A percentile compares a stretch with the other conserved stretches of the same genome.
Conservation (phyloP, 2,888 invertebrate genomes). For the Macrosiphum euphorbiae region DNA sequence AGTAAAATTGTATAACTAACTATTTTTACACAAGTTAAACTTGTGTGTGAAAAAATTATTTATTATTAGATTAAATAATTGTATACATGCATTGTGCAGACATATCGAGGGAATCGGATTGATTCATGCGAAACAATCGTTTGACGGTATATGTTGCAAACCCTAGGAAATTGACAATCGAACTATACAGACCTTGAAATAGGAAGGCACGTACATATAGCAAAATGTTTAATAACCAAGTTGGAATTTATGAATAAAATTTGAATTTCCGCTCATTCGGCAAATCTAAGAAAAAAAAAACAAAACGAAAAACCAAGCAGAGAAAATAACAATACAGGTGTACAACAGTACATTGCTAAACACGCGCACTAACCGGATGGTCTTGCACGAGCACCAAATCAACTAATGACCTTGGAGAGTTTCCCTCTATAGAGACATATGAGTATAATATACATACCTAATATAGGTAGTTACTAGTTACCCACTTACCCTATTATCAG, state of each 20-base stretch:
- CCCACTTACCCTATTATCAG: background rate
- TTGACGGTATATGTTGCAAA: slow-evolving; percentile 45
- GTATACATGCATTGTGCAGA: background rate
- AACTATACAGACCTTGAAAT: slow-evolving; percentile 41
- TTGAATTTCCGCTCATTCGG: slow-evolving; percentile 50
- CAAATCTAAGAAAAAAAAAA: background rate
- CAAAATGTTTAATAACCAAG: slow-evolving; percentile 39
- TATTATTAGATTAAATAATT: background rate
- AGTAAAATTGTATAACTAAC: background rate
- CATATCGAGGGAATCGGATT: slow-evolving; percentile 12
- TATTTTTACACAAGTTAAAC: background rate
- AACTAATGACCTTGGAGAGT: slow-evolving; percentile 41
- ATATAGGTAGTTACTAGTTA: background rate
- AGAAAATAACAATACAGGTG: slow-evolving; percentile 42
- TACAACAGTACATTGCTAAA: slow-evolving; percentile 32
- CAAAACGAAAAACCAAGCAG: background rate
- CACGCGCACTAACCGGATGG: slow-evolving; percentile 4
- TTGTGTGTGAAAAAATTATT: background rate
- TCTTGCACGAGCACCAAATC: slow-evolving; percentile 56
- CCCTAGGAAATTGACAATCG: slow-evolving; percentile 46
- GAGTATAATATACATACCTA: background rate
- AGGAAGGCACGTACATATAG: slow-evolving; percentile 36
- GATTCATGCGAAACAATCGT: slow-evolving; percentile 56
- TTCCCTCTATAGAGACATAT: background rate
- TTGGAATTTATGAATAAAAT: slow-evolving; percentile 38